A percentile compares a stretch with the other conserved stretches of the same genome.
Evolutionary conservation across 2,888 invertebrate species (phyloP).

Genomic region (Lepidocyrtinus sp.): DNA sequence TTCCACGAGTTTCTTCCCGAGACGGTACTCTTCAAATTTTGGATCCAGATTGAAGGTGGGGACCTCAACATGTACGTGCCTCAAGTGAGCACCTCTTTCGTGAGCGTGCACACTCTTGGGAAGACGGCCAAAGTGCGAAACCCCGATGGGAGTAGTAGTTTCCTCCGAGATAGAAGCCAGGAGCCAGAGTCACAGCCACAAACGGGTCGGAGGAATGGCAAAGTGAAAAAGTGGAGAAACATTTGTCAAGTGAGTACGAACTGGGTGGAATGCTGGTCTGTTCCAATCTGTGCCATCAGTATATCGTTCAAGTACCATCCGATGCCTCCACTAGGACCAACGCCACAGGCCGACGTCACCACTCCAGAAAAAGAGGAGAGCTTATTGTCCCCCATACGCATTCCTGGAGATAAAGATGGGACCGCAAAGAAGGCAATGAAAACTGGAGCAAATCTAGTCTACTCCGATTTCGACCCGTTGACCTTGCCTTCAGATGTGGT

Average conservation of each 20-base stretch:
- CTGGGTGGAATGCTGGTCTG: slow-evolving; percentile 98
- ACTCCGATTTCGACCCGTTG: slow-evolving; percentile 84
- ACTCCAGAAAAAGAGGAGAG: slow-evolving; percentile 96
- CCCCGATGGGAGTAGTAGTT: slow-evolving; percentile 78
- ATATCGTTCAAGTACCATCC: slow-evolving; percentile 95
- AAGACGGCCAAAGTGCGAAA: slow-evolving; percentile 90
- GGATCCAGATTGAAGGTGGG: slow-evolving; percentile 95
- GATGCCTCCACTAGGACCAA: slow-evolving; percentile 88
- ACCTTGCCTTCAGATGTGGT: slow-evolving; percentile 90
- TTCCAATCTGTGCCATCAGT: slow-evolving; percentile 92
- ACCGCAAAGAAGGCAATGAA: no score
- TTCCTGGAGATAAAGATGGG: slow-evolving; percentile 77
- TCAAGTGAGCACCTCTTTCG: slow-evolving; percentile 90
- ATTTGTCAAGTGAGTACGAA: slow-evolving; percentile 78
- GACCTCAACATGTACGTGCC: slow-evolving; percentile 92
- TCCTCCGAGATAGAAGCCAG: slow-evolving; percentile 68
- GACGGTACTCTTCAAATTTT: slow-evolving; percentile 89
- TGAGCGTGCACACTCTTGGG: slow-evolving; percentile 86
- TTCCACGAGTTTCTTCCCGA: slow-evolving; percentile 95
- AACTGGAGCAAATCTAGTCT: slow-evolving; percentile 34
- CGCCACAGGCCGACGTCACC: slow-evolving; percentile 92
- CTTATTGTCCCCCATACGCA: slow-evolving; percentile 90
- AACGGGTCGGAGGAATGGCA: slow-evolving; percentile 45
- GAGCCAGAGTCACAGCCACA: slow-evolving; percentile 74
- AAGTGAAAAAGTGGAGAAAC: slow-evolving; percentile 83